Base-by-base conservation (phyloP, 2,888 invertebrate species). In the Stenodera caucasica region DNA sequence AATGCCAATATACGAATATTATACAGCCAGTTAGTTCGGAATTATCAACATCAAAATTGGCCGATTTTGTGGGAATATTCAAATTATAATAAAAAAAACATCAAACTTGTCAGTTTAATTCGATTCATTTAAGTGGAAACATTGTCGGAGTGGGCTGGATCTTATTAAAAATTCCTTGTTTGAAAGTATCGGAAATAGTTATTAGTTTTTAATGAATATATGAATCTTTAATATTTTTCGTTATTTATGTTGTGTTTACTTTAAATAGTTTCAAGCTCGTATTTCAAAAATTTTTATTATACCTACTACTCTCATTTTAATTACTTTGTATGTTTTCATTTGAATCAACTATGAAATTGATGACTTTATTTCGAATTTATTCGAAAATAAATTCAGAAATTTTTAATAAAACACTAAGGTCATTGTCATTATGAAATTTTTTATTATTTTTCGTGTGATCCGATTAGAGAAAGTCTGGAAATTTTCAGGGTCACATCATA, bases 191-290 rank as follows among this genome's bases (percentile, higher is more conserved):
- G 12, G 11, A 21, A 23, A 45, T 4, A 37, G 12, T 23, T 23
- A 45, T 45, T 45, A 45, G 23, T 18, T 45, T 45, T 23, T 45
- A 45, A 45, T 45, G 45, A 45, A 45, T 45, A 45, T 45, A 45
- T 45, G 45, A 45, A 45, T 45, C n/a, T 45, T 26, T 45, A 23
- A 45, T 45, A 23, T n/a, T 40, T 12, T 0, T 4, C n/a, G 23
- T 45, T 21, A 45, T 45, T 45, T 45, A 45, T 45, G 12, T n/a
- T 23, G 23, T 45, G 23, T 45, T 45, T 45, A 21, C 11, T 21
- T 18, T 11, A 5, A 40, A 45, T 45, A 12, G 11, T 8, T 8
- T 11, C 45, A 21, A 21, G 11, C 21, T 6, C 9, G 45, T 12
- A 12, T 21, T 15, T 37, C 15, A 37, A 12, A 18, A 6, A 3